Evolutionary conservation across 2,113 vertebrate genomes (phyloP).

Genomic region (Hydrochoerus hydrochaeris): DNA sequence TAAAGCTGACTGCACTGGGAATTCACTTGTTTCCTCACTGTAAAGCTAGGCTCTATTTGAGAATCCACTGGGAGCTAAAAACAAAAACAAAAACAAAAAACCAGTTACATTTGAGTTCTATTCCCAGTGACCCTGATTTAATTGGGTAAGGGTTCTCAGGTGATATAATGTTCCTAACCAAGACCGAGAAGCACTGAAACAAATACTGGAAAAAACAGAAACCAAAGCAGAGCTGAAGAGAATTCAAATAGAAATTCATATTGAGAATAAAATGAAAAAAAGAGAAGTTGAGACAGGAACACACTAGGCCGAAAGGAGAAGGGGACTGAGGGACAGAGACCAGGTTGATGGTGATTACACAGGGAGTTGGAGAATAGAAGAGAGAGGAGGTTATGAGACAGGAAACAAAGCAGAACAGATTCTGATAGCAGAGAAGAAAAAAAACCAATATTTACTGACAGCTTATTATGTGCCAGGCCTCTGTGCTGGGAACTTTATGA

Average conservation of each 20-base stretch:
- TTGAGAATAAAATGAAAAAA: background rate
- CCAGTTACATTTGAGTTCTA: background rate
- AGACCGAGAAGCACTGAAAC: background rate
- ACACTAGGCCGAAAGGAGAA: background rate
- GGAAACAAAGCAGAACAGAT: background rate
- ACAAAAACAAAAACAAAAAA: background rate
- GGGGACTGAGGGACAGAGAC: background rate
- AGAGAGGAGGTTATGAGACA: background rate
- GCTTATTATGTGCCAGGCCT: background rate
- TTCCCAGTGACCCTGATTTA: slow-evolving; percentile 23
- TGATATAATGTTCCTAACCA: background rate
- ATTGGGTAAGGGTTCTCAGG: background rate
- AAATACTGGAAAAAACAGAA: slow-evolving; percentile 17
- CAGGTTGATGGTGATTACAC: background rate
- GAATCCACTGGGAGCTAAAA: background rate
- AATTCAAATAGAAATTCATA: background rate
- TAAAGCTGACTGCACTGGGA: background rate
- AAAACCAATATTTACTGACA: background rate
- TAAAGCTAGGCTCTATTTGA: background rate
- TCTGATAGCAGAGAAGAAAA: background rate
- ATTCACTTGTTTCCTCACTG: background rate
- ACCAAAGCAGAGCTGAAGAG: background rate
- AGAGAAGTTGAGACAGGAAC: background rate
- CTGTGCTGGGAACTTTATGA: background rate
- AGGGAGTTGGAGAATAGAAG: background rate